Conservation (phyloP, 2,113 vertebrate genomes). For the Cromileptes altivelis region DNA sequence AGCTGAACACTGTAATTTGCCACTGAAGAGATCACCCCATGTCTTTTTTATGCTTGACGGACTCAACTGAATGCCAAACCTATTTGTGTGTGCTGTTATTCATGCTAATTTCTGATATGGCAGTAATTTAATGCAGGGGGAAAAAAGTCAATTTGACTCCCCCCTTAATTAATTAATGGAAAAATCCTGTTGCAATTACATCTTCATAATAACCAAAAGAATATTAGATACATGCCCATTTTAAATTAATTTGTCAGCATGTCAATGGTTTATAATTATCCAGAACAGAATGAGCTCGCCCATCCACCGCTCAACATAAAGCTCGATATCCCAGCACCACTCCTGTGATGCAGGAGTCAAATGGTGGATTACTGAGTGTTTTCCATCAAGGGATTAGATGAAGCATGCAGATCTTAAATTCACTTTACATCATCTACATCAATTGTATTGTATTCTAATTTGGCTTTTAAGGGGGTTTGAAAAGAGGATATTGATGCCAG, state of each 20-base stretch:
- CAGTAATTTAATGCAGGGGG: slow-evolving; percentile 53
- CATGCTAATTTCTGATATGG: slow-evolving; percentile 57
- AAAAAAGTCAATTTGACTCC: slow-evolving; percentile 53
- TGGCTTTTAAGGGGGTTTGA: neutral
- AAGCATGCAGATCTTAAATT: slow-evolving; percentile 12
- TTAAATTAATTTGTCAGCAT: slow-evolving; percentile 65
- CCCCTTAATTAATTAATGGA: slow-evolving; percentile 53
- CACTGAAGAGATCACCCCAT: slow-evolving; percentile 42
- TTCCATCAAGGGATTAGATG: slow-evolving; percentile 15
- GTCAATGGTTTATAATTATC: slow-evolving; percentile 71
- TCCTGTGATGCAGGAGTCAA: neutral
- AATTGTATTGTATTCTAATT: neutral
- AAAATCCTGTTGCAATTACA: slow-evolving; percentile 64
- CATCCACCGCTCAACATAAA: slow-evolving; percentile 21
- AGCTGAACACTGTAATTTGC: slow-evolving; percentile 21
- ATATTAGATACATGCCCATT: slow-evolving; percentile 56
- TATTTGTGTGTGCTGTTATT: slow-evolving; percentile 42
- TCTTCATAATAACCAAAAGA: slow-evolving; percentile 73
- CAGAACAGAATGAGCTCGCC: slow-evolving; percentile 37
- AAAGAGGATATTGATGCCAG: slow-evolving; percentile 1
- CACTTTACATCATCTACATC: slow-evolving; percentile 1
- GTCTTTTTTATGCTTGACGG: slow-evolving; percentile 28
- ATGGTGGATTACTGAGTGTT: slow-evolving; percentile 4
- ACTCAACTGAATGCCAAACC: slow-evolving; percentile 39
- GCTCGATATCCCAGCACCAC: neutral